Conservation (phyloP, 2,888 invertebrate species). For the Gerosis bhagava region DNA sequence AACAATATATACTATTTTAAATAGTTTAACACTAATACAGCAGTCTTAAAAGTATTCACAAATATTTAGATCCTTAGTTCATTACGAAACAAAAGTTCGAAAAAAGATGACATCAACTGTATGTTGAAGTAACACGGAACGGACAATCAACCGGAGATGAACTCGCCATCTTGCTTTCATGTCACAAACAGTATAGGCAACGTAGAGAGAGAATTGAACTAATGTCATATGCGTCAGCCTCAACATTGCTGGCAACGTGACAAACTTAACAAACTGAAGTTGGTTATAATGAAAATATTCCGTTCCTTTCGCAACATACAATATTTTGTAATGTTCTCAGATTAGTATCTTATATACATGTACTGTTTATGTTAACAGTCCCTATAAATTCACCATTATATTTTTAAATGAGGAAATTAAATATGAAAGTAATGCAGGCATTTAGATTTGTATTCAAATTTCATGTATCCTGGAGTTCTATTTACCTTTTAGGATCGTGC, state of each 20-base stretch:
- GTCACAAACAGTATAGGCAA: slow-evolving; percentile 67
- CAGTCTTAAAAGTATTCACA: slow-evolving; percentile 48
- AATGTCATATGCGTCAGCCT: slow-evolving; percentile 40
- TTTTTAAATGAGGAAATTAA: too few species aligned
- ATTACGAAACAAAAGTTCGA: slow-evolving; percentile 57
- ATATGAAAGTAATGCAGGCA: too few species aligned
- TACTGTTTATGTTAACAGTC: too few species aligned
- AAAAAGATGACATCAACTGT: slow-evolving; percentile 65
- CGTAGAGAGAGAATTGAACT: slow-evolving; percentile 48
- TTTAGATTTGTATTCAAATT: too few species aligned
- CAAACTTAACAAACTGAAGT: slow-evolving; percentile 19
- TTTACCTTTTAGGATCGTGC: too few species aligned
- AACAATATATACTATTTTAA: slow-evolving; percentile 42
- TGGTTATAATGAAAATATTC: too few species aligned
- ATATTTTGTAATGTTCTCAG: too few species aligned
- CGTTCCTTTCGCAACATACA: too few species aligned
- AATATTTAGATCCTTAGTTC: slow-evolving; percentile 50
- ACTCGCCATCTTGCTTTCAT: slow-evolving; percentile 81
- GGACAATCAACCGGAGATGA: slow-evolving; percentile 77
- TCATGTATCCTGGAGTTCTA: too few species aligned
- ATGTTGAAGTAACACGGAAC: slow-evolving; percentile 64
- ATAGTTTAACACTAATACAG: slow-evolving; percentile 59
- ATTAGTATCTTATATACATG: too few species aligned
- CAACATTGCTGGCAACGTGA: slow-evolving; percentile 52
- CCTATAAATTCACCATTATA: too few species aligned